Evolutionary conservation across 2,797 vertebrate species (phyloP).

Genomic region (Kryptolebias ocellatus): DNA sequence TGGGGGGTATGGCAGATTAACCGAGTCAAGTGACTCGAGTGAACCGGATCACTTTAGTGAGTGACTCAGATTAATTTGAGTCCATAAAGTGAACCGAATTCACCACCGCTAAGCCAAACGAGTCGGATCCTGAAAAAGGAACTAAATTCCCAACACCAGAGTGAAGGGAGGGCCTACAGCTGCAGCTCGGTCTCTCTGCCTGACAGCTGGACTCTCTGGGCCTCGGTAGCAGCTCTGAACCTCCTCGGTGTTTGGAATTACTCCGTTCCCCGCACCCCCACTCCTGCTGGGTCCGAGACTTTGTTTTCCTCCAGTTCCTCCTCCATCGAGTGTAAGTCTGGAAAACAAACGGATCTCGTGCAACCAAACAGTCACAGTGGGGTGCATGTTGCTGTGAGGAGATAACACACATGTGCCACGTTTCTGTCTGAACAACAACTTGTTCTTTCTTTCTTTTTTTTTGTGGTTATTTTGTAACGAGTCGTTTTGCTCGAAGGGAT

Average conservation of each 20-base stretch:
- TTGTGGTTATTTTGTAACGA: background rate
- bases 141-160: too few relatives aligned
- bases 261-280: background rate
- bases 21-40: too few relatives aligned
- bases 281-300: background rate
- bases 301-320: background rate
- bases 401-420: slow-evolving; percentile 11
- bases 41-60: too few relatives aligned
- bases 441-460: background rate
- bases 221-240: background rate
- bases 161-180: slow-evolving; percentile 1
- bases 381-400: background rate
- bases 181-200: background rate
- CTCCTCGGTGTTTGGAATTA: background rate
- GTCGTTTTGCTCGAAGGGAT: background rate
- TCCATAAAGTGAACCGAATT: too few relatives aligned
- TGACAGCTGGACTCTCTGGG: background rate
- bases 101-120: too few relatives aligned
- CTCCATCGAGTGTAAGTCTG: slow-evolving; percentile 11
- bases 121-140: too few relatives aligned
- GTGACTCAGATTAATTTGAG: too few relatives aligned
- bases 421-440: background rate
- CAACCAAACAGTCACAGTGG: background rate
- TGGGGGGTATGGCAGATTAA: too few relatives aligned
- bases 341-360: background rate